Percentiles rank a stretch among this genome's conserved stretches.
Evolutionary conservation across 2,888 invertebrate genomes (phyloP).

Genomic region (Hydrotaea cyrtoneurina): DNA sequence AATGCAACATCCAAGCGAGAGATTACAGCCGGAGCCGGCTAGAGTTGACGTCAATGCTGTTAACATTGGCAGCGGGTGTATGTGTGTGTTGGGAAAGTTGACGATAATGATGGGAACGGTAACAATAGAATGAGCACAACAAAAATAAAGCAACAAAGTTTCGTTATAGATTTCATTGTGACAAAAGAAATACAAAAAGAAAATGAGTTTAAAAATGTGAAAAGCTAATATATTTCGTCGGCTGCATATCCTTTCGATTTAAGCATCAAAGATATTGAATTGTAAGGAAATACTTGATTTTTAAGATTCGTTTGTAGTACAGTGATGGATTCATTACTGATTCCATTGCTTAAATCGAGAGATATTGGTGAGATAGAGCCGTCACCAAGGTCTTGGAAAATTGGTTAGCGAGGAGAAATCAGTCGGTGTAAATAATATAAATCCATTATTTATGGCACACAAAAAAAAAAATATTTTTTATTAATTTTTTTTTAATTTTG

Average conservation of each 20-base stretch:
- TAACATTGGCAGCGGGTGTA: background rate
- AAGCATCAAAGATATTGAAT: background rate
- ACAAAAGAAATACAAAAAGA: background rate
- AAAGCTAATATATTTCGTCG: background rate
- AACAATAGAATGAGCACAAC: conserved; percentile 22
- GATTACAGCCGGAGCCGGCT: background rate
- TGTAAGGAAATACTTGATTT: background rate
- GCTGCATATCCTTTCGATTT: background rate
- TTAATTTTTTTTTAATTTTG: no score
- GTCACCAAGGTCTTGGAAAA: no score
- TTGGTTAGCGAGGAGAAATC: no score
- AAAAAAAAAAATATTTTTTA: no score
- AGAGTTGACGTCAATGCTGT: conserved; percentile 20
- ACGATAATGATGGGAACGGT: conserved; percentile 26
- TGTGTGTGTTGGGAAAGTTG: conserved; percentile 5
- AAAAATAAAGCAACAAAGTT: conserved; percentile 36
- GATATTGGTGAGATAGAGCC: no score
- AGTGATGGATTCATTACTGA: no score
- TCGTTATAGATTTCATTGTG: conserved; percentile 16
- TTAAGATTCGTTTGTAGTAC: no score
- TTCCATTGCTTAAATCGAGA: no score
- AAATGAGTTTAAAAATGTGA: background rate
- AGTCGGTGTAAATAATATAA: no score
- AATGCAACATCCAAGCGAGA: conserved; percentile 9
- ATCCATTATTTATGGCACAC: no score